phyloP scores from a whole-genome alignment of 2,113 vertebrate species.

The Scomber japonicus region DNA sequence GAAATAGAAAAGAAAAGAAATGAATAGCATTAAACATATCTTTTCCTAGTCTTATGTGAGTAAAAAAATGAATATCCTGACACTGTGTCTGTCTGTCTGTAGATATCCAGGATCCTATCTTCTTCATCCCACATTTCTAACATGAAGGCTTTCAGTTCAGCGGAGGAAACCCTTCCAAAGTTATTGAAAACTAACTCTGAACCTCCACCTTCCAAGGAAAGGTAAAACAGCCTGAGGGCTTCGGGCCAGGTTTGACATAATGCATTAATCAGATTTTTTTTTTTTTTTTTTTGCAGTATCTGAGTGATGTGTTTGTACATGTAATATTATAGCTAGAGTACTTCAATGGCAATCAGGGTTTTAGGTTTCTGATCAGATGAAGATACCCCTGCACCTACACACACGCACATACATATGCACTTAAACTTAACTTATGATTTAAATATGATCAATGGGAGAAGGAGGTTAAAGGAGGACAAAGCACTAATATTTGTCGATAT shows the following conservation, averaged over 20 bases:
- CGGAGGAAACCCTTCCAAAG: constrained; percentile 82
- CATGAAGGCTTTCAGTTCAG: constrained; percentile 55
- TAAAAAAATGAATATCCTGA: not conserved
- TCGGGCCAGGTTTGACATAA: not conserved
- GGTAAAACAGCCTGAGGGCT: constrained; percentile 78
- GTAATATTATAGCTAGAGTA: too few species aligned
- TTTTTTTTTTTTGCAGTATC: too few species aligned
- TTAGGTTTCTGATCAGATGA: too few species aligned
- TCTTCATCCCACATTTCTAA: constrained; percentile 26
- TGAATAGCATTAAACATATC: not conserved
- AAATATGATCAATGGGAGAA: too few species aligned
- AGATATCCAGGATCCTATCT: constrained; percentile 77
- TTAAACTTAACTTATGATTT: too few species aligned
- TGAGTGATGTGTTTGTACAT: too few species aligned
- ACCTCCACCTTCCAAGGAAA: constrained; percentile 65
- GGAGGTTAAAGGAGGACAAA: too few species aligned
- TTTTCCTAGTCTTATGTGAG: not conserved
- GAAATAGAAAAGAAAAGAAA: not conserved
- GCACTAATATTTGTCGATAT: too few species aligned
- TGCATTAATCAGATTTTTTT: not conserved
- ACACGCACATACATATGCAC: too few species aligned
- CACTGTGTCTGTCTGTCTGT: not conserved
- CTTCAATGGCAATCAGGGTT: too few species aligned
- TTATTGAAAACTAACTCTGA: constrained; percentile 80
- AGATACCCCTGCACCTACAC: too few species aligned